These are phyloP conservation scores for Standfussiana lucernea DNA, from an alignment of 2,888 invertebrate species.

Conservation along the genomic window DNA sequence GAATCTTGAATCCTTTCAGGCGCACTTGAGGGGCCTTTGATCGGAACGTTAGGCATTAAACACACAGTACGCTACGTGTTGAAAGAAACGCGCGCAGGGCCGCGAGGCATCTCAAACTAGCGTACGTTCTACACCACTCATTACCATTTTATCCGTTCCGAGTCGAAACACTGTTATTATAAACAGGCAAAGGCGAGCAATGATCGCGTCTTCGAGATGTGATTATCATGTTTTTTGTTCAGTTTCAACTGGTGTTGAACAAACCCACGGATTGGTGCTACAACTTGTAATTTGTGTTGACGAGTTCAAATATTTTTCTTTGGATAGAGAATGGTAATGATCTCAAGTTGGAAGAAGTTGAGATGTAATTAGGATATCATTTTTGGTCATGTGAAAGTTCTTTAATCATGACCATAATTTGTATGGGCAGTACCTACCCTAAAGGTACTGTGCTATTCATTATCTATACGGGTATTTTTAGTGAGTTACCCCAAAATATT, in stretches of 20 bases:
- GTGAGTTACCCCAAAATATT: slow-evolving; percentile 16
- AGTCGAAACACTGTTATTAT: slow-evolving; percentile 87
- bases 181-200: slow-evolving; percentile 85
- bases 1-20: slow-evolving; percentile 84
- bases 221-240: slow-evolving; percentile 83
- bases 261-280: slow-evolving; percentile 62
- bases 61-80: slow-evolving; percentile 88
- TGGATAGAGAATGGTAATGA: slow-evolving; percentile 46
- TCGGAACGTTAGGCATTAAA: slow-evolving; percentile 85
- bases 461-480: not conserved
- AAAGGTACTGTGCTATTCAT: not conserved
- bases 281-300: slow-evolving; percentile 63
- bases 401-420: slow-evolving; percentile 2
- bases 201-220: slow-evolving; percentile 84
- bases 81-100: slow-evolving; percentile 86
- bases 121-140: slow-evolving; percentile 82
- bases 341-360: slow-evolving; percentile 32
- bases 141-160: slow-evolving; percentile 86
- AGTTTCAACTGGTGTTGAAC: slow-evolving; percentile 75
- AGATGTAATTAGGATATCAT: slow-evolving; percentile 42
- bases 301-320: slow-evolving; percentile 63
- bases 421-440: not conserved
- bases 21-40: slow-evolving; percentile 82
- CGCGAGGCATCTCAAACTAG: slow-evolving; percentile 85
- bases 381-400: slow-evolving; percentile 20